Evolutionary conservation across 2,113 vertebrate genomes (phyloP).

Genomic region (Hymenochirus boettgeri): DNA sequence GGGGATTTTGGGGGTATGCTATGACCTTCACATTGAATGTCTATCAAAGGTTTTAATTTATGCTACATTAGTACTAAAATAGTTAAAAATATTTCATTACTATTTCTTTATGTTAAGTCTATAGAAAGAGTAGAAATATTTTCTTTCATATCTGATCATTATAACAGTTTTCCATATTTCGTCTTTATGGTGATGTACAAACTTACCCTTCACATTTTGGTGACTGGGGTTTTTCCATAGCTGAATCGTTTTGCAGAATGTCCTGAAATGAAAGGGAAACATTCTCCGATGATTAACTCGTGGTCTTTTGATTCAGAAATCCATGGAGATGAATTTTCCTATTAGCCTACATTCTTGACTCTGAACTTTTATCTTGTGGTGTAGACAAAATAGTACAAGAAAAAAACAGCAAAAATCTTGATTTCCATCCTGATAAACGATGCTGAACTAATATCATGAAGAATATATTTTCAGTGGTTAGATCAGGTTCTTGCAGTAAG

Average conservation of each 20-base stretch:
- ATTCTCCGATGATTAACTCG: slow-evolving; percentile 67
- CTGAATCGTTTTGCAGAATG: slow-evolving; percentile 57
- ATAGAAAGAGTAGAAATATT: too few species aligned
- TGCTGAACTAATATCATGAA: slow-evolving; percentile 10
- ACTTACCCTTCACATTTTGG: slow-evolving; percentile 75
- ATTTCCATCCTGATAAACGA: slow-evolving; percentile 20
- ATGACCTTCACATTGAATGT: too few species aligned
- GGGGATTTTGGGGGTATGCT: too few species aligned
- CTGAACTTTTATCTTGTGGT: slow-evolving; percentile 21
- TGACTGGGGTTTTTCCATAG: slow-evolving; percentile 63
- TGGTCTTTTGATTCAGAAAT: slow-evolving; percentile 69
- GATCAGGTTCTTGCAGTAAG: background rate
- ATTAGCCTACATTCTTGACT: slow-evolving; percentile 58
- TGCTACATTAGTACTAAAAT: too few species aligned
- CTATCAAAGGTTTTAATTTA: too few species aligned
- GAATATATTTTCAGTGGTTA: slow-evolving; percentile 6
- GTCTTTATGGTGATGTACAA: too few species aligned
- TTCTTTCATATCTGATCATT: too few species aligned
- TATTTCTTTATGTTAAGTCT: too few species aligned
- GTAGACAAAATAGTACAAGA: slow-evolving; percentile 48
- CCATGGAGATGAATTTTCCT: slow-evolving; percentile 66
- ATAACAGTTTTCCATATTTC: too few species aligned
- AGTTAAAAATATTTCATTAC: too few species aligned
- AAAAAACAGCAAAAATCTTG: slow-evolving; percentile 43
- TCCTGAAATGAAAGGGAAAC: slow-evolving; percentile 71